Evolutionary conservation across 2,888 invertebrate species (phyloP).

Genomic region (Drosophila mayaguana): DNA sequence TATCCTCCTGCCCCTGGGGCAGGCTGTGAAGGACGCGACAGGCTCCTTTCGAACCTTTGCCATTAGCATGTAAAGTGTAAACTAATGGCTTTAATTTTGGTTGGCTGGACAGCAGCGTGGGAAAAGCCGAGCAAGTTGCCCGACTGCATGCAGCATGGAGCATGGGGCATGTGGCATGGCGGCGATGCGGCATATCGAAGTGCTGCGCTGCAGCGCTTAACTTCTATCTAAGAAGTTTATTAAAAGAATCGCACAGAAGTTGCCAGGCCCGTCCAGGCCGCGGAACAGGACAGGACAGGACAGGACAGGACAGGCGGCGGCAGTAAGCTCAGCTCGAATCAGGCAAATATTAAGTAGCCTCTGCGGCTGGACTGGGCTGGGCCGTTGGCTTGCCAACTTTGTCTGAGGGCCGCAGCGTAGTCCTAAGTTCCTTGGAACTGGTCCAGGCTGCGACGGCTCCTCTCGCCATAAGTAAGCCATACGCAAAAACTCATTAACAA

Average conservation of each 20-base stretch:
- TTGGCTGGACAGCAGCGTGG: constrained; percentile 71
- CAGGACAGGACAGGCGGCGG: neutral
- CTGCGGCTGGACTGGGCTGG: constrained; percentile 18
- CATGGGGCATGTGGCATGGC: neutral
- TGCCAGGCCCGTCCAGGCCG: constrained; percentile 10
- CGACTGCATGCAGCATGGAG: constrained; percentile 4
- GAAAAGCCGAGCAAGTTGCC: constrained; percentile 50
- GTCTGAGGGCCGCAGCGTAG: constrained; percentile 48
- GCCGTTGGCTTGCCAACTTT: constrained; percentile 51
- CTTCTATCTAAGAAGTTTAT: constrained; percentile 66
- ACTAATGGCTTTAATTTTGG: constrained; percentile 80
- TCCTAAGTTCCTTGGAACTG: constrained; percentile 78
- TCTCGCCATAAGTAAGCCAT: constrained; percentile 70
- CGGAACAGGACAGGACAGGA: neutral
- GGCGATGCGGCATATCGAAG: constrained; percentile 20
- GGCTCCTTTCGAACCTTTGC: constrained; percentile 44
- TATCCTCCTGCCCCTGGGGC: constrained; percentile 38
- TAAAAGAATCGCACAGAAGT: constrained; percentile 54
- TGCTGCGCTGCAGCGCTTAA: constrained; percentile 23
- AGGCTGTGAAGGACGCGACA: constrained; percentile 43
- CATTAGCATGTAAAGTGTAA: constrained; percentile 83
- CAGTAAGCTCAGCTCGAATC: constrained; percentile 13
- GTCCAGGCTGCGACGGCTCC: constrained; percentile 38
- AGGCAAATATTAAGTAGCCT: constrained; percentile 43
- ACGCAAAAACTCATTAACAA: constrained; percentile 82